phyloP scores from a whole-genome alignment of 2,113 vertebrate genomes.

The Pterophyllum scalare region DNA sequence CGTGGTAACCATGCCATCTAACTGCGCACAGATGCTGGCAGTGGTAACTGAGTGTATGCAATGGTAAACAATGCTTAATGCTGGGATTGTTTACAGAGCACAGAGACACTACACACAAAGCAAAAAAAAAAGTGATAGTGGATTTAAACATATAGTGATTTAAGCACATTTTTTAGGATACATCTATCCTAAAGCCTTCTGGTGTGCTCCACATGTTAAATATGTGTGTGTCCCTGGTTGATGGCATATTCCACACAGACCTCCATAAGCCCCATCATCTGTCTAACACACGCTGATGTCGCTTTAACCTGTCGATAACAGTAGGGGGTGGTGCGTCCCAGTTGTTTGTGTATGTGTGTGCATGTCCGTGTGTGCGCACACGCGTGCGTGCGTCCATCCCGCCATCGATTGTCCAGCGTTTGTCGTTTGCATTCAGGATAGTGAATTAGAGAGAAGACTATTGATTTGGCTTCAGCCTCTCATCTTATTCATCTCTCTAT shows the following conservation, averaged over 20 bases:
- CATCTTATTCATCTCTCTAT: conserved; percentile 78
- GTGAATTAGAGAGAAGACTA: conserved; percentile 81
- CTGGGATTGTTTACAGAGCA: conserved; percentile 51
- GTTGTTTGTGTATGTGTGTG: conserved; percentile 21
- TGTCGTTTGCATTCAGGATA: conserved; percentile 81
- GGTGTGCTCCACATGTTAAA: conserved; percentile 40
- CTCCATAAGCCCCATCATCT: conserved; percentile 76
- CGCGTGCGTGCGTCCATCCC: conserved; percentile 36
- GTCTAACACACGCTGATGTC: conserved; percentile 79
- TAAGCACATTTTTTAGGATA: conserved; percentile 37
- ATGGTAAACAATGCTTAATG: conserved; percentile 71
- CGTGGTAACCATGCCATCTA: conserved; percentile 77
- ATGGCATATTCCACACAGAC: conserved; percentile 74
- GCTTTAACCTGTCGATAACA: conserved; percentile 80
- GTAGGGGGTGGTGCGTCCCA: conserved; percentile 52
- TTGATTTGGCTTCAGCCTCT: conserved; percentile 77
- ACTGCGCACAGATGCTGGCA: conserved; percentile 84
- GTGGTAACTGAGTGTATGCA: conserved; percentile 62
- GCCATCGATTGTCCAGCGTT: conserved; percentile 75
- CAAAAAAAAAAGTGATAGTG: not conserved
- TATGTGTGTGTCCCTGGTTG: conserved; percentile 36
- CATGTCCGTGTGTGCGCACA: not conserved
- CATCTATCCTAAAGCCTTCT: conserved; percentile 30
- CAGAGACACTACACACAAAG: not conserved
- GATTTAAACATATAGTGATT: not conserved